phyloP scores from a whole-genome alignment of 2,797 vertebrate species.

The Glyptemys insculpta region DNA sequence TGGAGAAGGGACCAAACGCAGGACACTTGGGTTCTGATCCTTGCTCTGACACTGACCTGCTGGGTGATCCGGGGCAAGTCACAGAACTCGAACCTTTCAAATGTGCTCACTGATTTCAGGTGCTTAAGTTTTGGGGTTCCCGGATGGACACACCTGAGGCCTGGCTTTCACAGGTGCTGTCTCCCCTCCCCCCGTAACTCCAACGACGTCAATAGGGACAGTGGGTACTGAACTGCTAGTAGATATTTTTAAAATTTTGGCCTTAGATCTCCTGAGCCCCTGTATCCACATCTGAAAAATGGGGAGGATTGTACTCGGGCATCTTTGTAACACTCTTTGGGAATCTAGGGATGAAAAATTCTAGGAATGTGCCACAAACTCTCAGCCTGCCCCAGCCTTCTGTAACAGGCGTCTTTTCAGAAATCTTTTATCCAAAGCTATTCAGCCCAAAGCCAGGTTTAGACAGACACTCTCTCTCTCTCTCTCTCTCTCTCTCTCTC shows the following conservation, averaged over 20 bases:
- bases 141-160: not conserved
- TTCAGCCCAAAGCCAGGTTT: not conserved
- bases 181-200: not conserved
- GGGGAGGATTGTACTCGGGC: accelerated
- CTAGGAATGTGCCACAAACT: not conserved
- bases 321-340: not conserved
- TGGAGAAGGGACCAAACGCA: not conserved
- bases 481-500: not conserved
- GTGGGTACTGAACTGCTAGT: not conserved
- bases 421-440: not conserved
- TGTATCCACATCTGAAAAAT: not conserved
- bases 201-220: not conserved
- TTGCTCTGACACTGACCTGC: not conserved
- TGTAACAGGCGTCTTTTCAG: not conserved
- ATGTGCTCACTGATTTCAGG: not conserved
- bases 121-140: not conserved
- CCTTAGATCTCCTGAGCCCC: accelerated
- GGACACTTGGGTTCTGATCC: not conserved
- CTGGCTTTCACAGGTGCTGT: not conserved
- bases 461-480: not conserved
- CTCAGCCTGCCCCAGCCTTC: not conserved
- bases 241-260: not conserved
- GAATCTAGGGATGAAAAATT: not conserved
- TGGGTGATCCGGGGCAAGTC: not conserved
- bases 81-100: not conserved